Base-by-base conservation (phyloP, 2,797 vertebrate species). In the Karalla daura region DNA sequence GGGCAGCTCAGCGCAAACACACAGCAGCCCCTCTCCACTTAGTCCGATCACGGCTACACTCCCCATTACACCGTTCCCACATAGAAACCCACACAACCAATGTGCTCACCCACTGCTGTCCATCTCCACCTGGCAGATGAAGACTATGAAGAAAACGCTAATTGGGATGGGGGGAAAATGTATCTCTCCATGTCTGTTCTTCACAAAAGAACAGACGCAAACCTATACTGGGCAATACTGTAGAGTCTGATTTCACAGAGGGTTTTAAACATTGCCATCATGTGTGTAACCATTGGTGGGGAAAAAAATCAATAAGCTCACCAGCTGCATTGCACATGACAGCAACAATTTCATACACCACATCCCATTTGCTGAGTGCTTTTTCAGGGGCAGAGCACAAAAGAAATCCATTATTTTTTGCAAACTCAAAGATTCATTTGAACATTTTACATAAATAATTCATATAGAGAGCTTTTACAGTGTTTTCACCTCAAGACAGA, bases 371-470 rank as follows among this genome's bases (percentile, higher is more conserved):
- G 59, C 86, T 69, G 84, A 75, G 41, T 78, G 74, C 62, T 80
- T 83, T 86, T 85, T 77, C 73, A 81, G 47, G 35, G 64, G 60
- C 63, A 65, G 52, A 76, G 70, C 80, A 85, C 74, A 88, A 85
- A 89, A 83, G 50, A 87, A 87, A 90, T 81, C 78, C 80, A 78
- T 92, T 83, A 70, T 89, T 90, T 89, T 88, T 76, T 59, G 55
- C 65, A 88, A 90, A 85, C 24, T 27, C 54, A 54, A 59, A 81
- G 68, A 88, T 89, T 89, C 75, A 88, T 88, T 88, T 82, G 74
- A 89, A 89, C 88, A 77, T 84, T 86, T 79, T 69, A 69, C 84
- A 89, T 90, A 78, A 91, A 92, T 92, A 87, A 92, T 92, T 90
- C 81, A 93, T 83, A 71, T 64, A 59, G 68, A 78, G 62, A 76